phyloP scores from a whole-genome alignment of 2,888 invertebrate genomes.

The Drepanosiphum platanoidis region DNA sequence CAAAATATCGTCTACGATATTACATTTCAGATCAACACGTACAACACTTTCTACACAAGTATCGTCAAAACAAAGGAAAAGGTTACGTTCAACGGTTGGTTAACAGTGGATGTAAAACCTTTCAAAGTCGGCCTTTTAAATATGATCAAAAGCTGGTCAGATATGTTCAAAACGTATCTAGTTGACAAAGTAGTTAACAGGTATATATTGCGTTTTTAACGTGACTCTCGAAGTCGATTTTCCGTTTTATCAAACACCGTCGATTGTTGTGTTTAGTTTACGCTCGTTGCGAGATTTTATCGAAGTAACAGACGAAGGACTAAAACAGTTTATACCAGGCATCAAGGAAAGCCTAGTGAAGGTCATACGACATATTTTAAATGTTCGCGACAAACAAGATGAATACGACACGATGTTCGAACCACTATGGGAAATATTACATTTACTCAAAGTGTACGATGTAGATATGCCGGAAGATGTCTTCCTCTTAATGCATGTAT shows the following conservation, averaged over 20 bases:
- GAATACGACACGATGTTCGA: slow-evolving; percentile 90
- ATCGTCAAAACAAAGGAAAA: slow-evolving; percentile 76
- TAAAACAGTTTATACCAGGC: slow-evolving; percentile 79
- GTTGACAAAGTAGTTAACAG: slow-evolving; percentile 82
- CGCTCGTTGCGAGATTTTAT: slow-evolving; percentile 83
- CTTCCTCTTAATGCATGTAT: slow-evolving; percentile 76
- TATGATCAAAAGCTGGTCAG: slow-evolving; percentile 87
- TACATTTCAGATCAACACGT: slow-evolving; percentile 82
- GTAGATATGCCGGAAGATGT: slow-evolving; percentile 85
- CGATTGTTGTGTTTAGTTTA: slow-evolving; percentile 72
- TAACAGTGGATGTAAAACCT: slow-evolving; percentile 79
- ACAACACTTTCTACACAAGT: slow-evolving; percentile 80
- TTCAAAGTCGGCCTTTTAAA: slow-evolving; percentile 86
- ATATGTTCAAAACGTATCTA: slow-evolving; percentile 86
- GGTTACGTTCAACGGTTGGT: slow-evolving; percentile 81
- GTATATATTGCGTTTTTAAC: too few relatives aligned
- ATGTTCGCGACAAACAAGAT: slow-evolving; percentile 80
- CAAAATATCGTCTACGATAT: too few relatives aligned
- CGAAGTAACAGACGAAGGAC: slow-evolving; percentile 76
- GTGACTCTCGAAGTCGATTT: slow-evolving; percentile 8
- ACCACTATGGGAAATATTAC: slow-evolving; percentile 85
- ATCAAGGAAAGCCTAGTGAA: slow-evolving; percentile 86
- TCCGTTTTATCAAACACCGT: slow-evolving; percentile 22
- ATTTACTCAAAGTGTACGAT: slow-evolving; percentile 84
- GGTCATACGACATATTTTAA: slow-evolving; percentile 83